These are phyloP conservation scores for Corythornis cristatus DNA, from an alignment of 2,113 vertebrate species.

Conservation along the genomic window DNA sequence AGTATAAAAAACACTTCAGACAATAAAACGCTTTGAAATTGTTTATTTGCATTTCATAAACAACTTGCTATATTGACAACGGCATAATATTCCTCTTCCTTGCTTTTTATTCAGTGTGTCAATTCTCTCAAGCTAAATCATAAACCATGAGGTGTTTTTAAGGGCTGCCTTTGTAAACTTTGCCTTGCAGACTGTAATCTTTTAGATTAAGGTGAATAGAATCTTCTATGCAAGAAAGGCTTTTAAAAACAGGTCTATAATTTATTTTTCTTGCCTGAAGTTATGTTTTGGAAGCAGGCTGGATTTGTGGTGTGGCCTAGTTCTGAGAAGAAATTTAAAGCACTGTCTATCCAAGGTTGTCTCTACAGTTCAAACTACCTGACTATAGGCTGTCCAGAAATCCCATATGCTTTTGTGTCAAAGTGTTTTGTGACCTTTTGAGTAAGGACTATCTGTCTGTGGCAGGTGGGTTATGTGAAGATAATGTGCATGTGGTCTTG, in stretches of 20 bases:
- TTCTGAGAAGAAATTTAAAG: neutral
- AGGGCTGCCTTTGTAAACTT: neutral
- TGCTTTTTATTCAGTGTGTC: neutral
- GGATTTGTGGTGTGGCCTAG: neutral
- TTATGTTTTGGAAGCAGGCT: neutral
- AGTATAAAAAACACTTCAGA: neutral
- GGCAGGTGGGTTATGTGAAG: neutral
- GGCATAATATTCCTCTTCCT: neutral
- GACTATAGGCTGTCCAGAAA: neutral
- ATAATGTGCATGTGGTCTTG: neutral
- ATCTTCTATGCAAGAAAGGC: neutral
- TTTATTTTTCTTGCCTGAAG: neutral
- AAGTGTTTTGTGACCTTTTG: neutral
- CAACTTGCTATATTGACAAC: neutral
- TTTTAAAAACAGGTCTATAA: neutral
- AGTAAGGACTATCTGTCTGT: neutral
- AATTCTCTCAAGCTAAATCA: neutral
- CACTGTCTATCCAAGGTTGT: neutral
- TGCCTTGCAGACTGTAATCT: neutral
- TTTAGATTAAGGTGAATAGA: neutral
- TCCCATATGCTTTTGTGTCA: neutral
- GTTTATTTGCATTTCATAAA: conserved; percentile 5
- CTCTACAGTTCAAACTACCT: neutral
- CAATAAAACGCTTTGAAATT: neutral
- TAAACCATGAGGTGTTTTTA: neutral